phyloP scores from a whole-genome alignment of 2,797 vertebrate genomes.

The Pteronotus mesoamericanus region DNA sequence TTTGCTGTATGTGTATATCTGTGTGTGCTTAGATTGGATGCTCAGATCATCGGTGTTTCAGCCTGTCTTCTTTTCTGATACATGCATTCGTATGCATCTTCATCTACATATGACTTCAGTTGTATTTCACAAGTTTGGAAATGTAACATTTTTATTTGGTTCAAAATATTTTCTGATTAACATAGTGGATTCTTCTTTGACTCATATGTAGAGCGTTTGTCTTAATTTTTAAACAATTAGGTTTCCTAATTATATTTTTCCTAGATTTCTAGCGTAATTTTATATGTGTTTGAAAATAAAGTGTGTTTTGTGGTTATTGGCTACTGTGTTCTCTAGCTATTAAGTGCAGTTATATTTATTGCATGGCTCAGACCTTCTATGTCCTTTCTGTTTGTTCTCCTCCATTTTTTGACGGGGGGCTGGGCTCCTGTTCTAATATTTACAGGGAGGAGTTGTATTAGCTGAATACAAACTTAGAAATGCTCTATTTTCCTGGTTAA shows the following conservation, averaged over 20 bases:
- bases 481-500: background rate
- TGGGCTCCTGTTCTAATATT: background rate
- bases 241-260: background rate
- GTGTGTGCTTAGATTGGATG: background rate
- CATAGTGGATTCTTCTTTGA: background rate
- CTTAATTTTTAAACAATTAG: conserved; percentile 9
- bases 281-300: background rate
- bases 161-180: background rate
- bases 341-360: background rate
- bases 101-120: background rate
- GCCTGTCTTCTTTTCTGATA: background rate
- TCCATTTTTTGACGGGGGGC: background rate
- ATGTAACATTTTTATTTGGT: background rate
- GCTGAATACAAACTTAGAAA: background rate
- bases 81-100: background rate
- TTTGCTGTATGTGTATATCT: background rate
- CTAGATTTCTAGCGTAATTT: conserved; percentile 2
- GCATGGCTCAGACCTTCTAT: background rate
- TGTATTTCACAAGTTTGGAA: background rate
- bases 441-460: background rate
- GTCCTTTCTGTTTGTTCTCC: background rate
- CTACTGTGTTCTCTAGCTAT: background rate
- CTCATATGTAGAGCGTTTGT: background rate
- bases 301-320: background rate
- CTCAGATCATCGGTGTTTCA: background rate